These are phyloP conservation scores for Micromussa lordhowensis DNA, from an alignment of 92 coral and sea anemone genomes.

Conservation along the genomic window DNA sequence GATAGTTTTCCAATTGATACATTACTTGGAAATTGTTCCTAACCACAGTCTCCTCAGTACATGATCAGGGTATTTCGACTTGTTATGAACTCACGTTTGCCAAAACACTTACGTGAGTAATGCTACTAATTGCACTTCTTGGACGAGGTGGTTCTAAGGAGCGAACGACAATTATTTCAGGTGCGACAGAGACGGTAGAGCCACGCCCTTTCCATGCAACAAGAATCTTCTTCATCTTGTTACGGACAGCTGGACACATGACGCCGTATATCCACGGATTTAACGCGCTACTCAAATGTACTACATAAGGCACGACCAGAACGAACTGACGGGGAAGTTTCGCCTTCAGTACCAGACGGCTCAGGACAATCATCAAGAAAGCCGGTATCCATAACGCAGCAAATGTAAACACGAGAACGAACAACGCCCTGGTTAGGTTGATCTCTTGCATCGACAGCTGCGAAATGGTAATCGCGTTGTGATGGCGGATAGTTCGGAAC, in stretches of 20 bases:
- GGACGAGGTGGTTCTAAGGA: not conserved
- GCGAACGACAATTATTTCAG: not conserved
- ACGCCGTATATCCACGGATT: slow-evolving; percentile 31
- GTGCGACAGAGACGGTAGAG: not conserved
- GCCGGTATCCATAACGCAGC: slow-evolving; percentile 51
- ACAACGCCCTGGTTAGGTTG: slow-evolving; percentile 54
- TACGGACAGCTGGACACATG: slow-evolving; percentile 21
- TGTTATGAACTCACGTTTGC: not conserved
- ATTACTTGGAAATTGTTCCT: not conserved
- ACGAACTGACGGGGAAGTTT: not conserved
- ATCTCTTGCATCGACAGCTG: slow-evolving; percentile 56
- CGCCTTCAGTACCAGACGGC: not conserved
- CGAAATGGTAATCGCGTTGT: slow-evolving; percentile 46
- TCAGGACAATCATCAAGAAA: slow-evolving; percentile 23
- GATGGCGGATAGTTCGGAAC: slow-evolving; percentile 56
- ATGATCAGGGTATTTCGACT: not conserved
- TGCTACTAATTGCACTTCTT: not conserved
- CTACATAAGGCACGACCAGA: not conserved
- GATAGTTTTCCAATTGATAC: not conserved
- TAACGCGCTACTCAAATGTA: not conserved
- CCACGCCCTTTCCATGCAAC: not conserved
- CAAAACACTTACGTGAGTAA: not conserved
- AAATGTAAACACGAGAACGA: slow-evolving; percentile 67
- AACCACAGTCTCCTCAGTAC: not conserved
- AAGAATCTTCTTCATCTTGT: slow-evolving; percentile 20